Conservation (phyloP, 2,797 vertebrate genomes). For the Tenualosa ilisha region DNA sequence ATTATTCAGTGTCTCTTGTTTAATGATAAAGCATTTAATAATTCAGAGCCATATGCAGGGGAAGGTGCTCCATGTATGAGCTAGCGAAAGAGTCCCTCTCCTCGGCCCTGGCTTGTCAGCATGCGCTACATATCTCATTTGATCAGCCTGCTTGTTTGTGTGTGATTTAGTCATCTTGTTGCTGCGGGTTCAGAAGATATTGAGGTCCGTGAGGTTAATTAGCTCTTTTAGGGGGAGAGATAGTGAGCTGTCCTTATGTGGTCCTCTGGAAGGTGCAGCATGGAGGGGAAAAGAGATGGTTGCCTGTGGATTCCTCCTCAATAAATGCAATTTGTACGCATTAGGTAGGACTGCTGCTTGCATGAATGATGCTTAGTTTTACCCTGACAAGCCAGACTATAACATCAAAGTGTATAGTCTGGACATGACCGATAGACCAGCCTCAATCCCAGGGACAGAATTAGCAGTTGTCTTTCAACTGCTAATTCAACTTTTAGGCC, state of each 20-base stretch:
- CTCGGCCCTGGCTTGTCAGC: background rate
- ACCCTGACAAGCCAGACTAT: too few species aligned
- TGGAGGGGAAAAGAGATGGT: background rate
- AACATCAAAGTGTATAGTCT: too few species aligned
- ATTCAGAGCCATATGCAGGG: slow-evolving; percentile 10
- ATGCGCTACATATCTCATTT: background rate
- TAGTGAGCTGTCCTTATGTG: background rate
- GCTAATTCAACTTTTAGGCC: too few species aligned
- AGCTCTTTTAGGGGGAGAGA: background rate
- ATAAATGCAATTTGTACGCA: background rate
- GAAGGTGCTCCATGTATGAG: background rate
- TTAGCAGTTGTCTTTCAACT: too few species aligned
- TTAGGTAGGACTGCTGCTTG: background rate
- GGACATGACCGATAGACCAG: too few species aligned
- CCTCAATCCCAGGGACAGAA: too few species aligned
- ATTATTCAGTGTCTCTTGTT: slow-evolving; percentile 27
- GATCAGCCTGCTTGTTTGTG: background rate
- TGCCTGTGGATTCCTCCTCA: background rate
- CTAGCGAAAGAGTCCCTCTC: background rate
- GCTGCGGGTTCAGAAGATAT: background rate
- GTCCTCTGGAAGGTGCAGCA: background rate
- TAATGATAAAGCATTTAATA: slow-evolving; percentile 23
- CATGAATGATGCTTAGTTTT: background rate
- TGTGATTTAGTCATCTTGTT: background rate
- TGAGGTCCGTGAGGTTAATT: background rate